Conservation (phyloP, 2,888 invertebrate species). For the Stramonita haemastoma region DNA sequence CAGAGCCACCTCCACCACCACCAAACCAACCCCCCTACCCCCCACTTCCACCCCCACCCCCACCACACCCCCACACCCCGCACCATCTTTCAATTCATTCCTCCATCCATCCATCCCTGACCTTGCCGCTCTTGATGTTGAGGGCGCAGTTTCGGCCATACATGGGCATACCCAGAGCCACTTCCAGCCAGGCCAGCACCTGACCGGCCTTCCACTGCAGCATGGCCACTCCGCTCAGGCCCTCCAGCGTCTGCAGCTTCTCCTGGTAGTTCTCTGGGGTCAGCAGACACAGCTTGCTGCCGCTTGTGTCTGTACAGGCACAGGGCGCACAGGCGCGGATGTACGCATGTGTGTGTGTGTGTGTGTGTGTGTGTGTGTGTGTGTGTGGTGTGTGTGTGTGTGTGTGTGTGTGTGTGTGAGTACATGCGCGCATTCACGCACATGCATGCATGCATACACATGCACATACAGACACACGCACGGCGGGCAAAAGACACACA, state of each 20-base stretch:
- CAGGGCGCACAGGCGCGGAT: too few species aligned
- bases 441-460: neutral
- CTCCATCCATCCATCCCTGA: conserved; percentile 71
- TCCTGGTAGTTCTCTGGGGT: conserved; percentile 74
- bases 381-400: too few species aligned
- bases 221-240: conserved; percentile 87
- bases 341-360: too few species aligned
- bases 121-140: conserved; percentile 97
- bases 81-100: neutral
- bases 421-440: too few species aligned
- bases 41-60: neutral
- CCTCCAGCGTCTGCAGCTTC: conserved; percentile 86
- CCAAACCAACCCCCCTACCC: neutral
- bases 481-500: too few species aligned
- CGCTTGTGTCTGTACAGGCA: conserved; percentile 22
- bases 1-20: conserved; percentile 81
- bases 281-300: conserved; percentile 64
- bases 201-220: conserved; percentile 95
- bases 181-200: conserved; percentile 95
- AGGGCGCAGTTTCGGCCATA: conserved; percentile 93
- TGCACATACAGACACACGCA: too few species aligned
- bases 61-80: neutral
- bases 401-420: too few species aligned
- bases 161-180: conserved; percentile 95
- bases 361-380: too few species aligned